Evolutionary conservation across 2,797 vertebrate species (phyloP).

Genomic region (Gadopsis marmoratus): DNA sequence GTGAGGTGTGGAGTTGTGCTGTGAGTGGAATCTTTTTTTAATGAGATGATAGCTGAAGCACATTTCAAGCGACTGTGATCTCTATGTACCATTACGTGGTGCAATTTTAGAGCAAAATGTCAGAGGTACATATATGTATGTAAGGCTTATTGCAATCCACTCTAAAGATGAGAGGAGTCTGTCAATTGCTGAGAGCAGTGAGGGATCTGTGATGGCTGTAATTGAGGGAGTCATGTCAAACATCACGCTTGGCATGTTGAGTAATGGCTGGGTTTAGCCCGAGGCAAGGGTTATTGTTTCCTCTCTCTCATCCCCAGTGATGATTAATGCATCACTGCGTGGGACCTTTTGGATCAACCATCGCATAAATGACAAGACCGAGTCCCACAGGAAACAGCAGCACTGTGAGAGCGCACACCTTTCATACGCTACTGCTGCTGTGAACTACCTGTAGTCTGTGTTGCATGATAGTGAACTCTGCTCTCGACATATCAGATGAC

Average conservation of each 20-base stretch:
- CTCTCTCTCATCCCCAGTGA: constrained; percentile 74
- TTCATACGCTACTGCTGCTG: constrained; percentile 13
- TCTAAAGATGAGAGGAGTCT: constrained; percentile 69
- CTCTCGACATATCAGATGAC: constrained; percentile 19
- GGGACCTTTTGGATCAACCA: constrained; percentile 68
- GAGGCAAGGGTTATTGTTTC: constrained; percentile 76
- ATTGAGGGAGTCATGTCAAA: constrained; percentile 79
- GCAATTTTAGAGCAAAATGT: constrained; percentile 32
- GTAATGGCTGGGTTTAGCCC: constrained; percentile 74
- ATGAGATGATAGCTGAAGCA: constrained; percentile 50
- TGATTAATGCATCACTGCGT: constrained; percentile 78
- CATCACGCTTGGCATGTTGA: constrained; percentile 77
- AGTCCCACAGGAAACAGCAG: constrained; percentile 64
- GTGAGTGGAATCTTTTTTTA: constrained; percentile 53
- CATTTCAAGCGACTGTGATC: constrained; percentile 57
- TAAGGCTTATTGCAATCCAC: constrained; percentile 49
- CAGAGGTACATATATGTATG: constrained; percentile 32
- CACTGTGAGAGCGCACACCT: constrained; percentile 51
- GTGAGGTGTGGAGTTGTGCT: constrained; percentile 68
- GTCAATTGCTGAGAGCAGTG: constrained; percentile 59
- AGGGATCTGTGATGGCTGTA: constrained; percentile 70
- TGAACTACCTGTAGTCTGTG: constrained; percentile 24
- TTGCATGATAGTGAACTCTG: constrained; percentile 28
- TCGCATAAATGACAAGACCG: constrained; percentile 43
- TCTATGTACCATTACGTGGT: constrained; percentile 17